Conservation (phyloP, 2,797 vertebrate genomes). For the Channallabes apus region DNA sequence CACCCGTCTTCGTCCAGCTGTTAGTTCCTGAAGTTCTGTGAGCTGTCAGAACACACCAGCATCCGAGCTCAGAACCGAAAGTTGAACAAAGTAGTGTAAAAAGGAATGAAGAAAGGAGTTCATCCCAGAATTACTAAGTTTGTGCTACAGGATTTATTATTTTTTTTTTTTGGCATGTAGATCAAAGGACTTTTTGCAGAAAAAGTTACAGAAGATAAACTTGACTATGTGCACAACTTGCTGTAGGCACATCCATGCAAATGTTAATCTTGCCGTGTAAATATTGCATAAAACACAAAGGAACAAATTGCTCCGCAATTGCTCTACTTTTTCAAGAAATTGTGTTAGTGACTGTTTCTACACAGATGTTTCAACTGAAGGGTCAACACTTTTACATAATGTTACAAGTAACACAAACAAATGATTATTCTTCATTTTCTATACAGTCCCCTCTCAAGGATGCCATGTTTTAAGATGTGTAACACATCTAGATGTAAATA, state of each 20-base stretch:
- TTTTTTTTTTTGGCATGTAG: background rate
- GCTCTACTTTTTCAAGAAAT: background rate
- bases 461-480: background rate
- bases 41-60: background rate
- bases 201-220: background rate
- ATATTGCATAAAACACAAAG: background rate
- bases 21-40: background rate
- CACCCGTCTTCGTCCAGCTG: background rate
- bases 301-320: background rate
- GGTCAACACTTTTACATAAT: background rate
- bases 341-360: background rate
- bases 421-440: background rate
- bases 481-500: background rate
- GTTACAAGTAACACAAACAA: background rate
- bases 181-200: background rate
- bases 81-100: background rate
- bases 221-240: background rate
- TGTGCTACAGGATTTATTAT: background rate
- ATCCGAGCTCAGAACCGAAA: background rate
- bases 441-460: background rate
- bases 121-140: background rate
- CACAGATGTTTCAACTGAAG: background rate
- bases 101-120: too few species aligned
- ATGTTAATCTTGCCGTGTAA: background rate
- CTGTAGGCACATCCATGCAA: background rate